These are phyloP conservation scores for Ficedula albicollis DNA, from an alignment of 2,797 vertebrate species.

Conservation along the genomic window DNA sequence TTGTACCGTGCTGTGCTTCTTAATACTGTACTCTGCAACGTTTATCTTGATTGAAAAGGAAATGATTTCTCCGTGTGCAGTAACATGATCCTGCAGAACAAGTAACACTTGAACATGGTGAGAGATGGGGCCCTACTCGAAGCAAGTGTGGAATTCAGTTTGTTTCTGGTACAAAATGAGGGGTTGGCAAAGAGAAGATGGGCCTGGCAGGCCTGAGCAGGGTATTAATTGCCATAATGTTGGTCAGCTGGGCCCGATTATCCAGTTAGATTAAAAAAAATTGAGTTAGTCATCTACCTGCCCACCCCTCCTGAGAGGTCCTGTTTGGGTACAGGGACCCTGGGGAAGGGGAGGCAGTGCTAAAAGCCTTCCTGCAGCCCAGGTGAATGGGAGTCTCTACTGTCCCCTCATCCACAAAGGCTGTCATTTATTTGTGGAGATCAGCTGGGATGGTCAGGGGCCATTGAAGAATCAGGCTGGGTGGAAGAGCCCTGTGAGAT, in stretches of 20 bases:
- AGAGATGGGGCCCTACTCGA: not conserved
- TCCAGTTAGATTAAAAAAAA: not conserved
- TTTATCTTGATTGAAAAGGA: not conserved
- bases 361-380: not conserved
- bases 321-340: not conserved
- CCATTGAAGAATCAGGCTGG: accelerated
- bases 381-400: accelerated
- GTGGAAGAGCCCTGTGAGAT: not conserved
- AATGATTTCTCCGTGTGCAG: not conserved
- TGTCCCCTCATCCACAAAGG: accelerated
- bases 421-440: not conserved
- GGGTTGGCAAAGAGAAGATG: not conserved
- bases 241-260: not conserved
- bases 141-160: not conserved
- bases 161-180: accelerated
- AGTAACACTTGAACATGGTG: not conserved
- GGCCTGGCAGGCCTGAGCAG: not conserved
- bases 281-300: accelerated
- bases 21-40: not conserved
- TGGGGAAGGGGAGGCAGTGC: no score
- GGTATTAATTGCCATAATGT: not conserved
- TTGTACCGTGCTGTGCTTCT: not conserved
- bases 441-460: accelerated
- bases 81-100: not conserved
- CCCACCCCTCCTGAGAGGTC: not conserved